Conservation (phyloP, 2,888 invertebrate genomes). For the Drosophila anomalata region DNA sequence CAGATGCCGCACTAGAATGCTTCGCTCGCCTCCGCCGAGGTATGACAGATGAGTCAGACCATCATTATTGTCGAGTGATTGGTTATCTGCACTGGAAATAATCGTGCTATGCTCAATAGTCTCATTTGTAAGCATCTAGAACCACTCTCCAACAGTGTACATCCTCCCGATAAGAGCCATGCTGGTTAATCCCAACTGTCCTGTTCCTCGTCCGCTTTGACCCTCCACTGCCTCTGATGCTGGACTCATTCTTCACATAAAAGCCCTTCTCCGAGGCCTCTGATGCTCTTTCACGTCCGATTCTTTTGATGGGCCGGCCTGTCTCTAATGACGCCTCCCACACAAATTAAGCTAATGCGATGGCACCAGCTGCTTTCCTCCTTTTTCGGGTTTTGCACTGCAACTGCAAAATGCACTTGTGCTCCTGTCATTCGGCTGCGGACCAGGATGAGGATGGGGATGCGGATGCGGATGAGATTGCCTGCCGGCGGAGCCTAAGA, state of each 20-base stretch:
- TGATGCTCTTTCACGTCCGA: constrained; percentile 43
- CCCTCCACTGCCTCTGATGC: background rate
- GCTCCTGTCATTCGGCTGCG: constrained; percentile 54
- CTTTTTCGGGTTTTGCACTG: constrained; percentile 28
- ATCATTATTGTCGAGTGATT: constrained; percentile 9
- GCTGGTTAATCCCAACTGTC: constrained; percentile 5
- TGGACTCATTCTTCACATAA: constrained; percentile 53
- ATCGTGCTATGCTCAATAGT: too few species aligned
- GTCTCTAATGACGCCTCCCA: constrained; percentile 71
- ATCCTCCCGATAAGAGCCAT: background rate
- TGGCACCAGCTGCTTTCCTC: constrained; percentile 42
- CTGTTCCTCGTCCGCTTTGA: constrained; percentile 5
- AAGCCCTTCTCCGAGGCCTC: constrained; percentile 27
- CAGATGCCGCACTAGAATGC: constrained; percentile 12
- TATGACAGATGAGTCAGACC: constrained; percentile 20
- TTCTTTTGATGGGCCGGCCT: constrained; percentile 62
- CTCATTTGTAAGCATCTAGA: too few species aligned
- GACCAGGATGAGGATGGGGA: background rate
- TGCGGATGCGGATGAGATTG: constrained; percentile 49
- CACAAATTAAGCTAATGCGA: constrained; percentile 76
- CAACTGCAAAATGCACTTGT: constrained; percentile 72
- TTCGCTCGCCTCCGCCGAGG: constrained; percentile 20
- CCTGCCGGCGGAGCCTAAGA: constrained; percentile 51
- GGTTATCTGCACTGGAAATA: background rate
- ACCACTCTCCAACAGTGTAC: background rate